Evolutionary conservation across 2,888 invertebrate genomes (phyloP).

Genomic region (Aelia acuminata): DNA sequence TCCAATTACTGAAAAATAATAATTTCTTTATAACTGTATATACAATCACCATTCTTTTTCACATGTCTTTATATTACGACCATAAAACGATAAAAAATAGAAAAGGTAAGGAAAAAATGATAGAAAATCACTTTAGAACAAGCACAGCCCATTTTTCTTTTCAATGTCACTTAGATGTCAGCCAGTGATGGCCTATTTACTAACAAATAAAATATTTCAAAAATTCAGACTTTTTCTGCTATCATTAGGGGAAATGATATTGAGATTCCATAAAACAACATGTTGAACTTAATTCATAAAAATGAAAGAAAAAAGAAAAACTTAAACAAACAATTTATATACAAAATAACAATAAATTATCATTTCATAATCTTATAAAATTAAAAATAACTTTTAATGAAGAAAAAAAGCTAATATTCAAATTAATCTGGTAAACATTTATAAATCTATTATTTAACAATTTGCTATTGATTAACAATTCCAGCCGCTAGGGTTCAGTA

Average conservation of each 20-base stretch:
- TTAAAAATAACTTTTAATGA: conserved; percentile 10
- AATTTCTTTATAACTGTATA: conserved; percentile 35
- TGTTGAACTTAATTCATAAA: conserved; percentile 21
- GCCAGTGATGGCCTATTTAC: not conserved
- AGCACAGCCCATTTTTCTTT: conserved; percentile 34
- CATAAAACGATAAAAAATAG: not conserved
- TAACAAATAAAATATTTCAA: conserved; percentile 5
- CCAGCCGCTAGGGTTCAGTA: not conserved
- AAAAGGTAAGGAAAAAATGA: conserved; percentile 2
- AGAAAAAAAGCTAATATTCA: not conserved
- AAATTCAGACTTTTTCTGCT: conserved; percentile 33
- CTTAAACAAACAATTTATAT: not conserved
- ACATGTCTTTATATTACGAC: conserved; percentile 55
- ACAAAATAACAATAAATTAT: conserved; percentile 26
- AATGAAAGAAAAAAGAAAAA: not conserved
- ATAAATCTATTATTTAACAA: not conserved
- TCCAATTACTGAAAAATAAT: conserved; percentile 53
- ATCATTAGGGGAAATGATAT: conserved; percentile 4
- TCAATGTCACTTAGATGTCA: conserved; percentile 19
- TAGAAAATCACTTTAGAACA: conserved; percentile 39
- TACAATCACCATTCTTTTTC: not conserved
- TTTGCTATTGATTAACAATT: not conserved
- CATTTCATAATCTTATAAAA: not conserved
- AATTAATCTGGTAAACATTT: not conserved
- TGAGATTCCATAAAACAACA: conserved; percentile 22